Evolutionary conservation across 2,888 invertebrate genomes (phyloP).

Genomic region (Eupithecia centaureata): DNA sequence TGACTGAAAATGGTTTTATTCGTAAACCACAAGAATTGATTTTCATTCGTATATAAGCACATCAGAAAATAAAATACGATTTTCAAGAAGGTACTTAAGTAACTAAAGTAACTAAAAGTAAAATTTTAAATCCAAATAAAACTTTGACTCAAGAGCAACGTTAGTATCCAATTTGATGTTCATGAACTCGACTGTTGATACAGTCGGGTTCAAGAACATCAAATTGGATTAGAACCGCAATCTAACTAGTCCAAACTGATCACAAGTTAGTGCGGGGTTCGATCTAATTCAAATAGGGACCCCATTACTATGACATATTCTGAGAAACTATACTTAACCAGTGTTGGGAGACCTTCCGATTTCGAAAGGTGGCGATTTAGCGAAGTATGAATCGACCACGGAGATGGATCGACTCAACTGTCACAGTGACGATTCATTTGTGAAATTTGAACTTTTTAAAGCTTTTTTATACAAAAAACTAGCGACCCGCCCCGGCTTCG

Average conservation of each 20-base stretch:
- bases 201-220: constrained; percentile 58
- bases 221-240: constrained; percentile 63
- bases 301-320: constrained; percentile 13
- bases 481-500: no score
- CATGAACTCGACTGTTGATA: no score
- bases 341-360: neutral
- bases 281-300: constrained; percentile 30
- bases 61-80: neutral
- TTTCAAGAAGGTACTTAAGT: neutral
- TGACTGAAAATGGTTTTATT: no score
- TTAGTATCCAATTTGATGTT: constrained; percentile 39
- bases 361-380: neutral
- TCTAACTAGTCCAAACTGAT: constrained; percentile 59
- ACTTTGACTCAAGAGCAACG: neutral
- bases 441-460: neutral
- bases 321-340: neutral
- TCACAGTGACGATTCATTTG: neutral
- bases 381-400: neutral
- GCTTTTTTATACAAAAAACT: no score
- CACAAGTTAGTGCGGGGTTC: constrained; percentile 54
- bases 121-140: no score
- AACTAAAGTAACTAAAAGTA: neutral
- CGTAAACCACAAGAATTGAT: neutral
- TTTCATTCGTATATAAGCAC: neutral
- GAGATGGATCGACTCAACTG: neutral